These are phyloP conservation scores for Corythucha ciliata DNA, from an alignment of 2,888 invertebrate species.

Conservation along the genomic window DNA sequence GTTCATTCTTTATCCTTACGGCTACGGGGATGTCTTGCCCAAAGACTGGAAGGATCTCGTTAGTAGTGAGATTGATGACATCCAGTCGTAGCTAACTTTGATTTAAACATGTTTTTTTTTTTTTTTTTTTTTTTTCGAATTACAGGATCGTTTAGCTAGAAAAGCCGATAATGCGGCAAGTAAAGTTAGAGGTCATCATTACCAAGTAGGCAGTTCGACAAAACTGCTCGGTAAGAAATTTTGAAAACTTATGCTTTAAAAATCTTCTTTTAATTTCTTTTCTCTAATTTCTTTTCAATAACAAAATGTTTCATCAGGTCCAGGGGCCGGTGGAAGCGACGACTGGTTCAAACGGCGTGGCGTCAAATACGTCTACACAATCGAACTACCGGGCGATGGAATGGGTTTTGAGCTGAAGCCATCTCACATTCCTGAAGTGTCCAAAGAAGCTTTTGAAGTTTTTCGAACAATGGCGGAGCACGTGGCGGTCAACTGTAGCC, in stretches of 20 bases:
- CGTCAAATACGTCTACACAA: slow-evolving; percentile 39
- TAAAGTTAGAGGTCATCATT: slow-evolving; percentile 27
- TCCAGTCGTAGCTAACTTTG: too few species aligned
- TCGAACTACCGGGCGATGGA: slow-evolving; percentile 44
- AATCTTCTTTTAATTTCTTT: not conserved
- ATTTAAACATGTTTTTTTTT: too few species aligned
- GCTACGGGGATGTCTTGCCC: slow-evolving; percentile 32
- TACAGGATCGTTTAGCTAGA: slow-evolving; percentile 28
- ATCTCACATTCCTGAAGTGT: too few species aligned
- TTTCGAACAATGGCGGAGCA: too few species aligned
- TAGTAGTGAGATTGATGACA: too few species aligned
- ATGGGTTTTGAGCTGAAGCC: too few species aligned
- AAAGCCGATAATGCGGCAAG: slow-evolving; percentile 23
- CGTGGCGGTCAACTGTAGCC: too few species aligned
- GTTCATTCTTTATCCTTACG: slow-evolving; percentile 37
- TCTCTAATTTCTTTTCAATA: not conserved
- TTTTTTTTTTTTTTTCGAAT: too few species aligned
- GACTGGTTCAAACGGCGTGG: slow-evolving; percentile 32
- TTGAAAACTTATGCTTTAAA: slow-evolving; percentile 4
- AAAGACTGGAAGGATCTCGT: slow-evolving; percentile 34
- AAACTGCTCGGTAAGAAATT: slow-evolving; percentile 25
- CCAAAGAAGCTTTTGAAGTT: too few species aligned
- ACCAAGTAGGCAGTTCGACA: slow-evolving; percentile 28
- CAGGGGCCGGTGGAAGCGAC: slow-evolving; percentile 28
- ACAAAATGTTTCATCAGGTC: slow-evolving; percentile 22